Base-by-base conservation (phyloP, 2,888 invertebrate species). In the Pandemis corylana region DNA sequence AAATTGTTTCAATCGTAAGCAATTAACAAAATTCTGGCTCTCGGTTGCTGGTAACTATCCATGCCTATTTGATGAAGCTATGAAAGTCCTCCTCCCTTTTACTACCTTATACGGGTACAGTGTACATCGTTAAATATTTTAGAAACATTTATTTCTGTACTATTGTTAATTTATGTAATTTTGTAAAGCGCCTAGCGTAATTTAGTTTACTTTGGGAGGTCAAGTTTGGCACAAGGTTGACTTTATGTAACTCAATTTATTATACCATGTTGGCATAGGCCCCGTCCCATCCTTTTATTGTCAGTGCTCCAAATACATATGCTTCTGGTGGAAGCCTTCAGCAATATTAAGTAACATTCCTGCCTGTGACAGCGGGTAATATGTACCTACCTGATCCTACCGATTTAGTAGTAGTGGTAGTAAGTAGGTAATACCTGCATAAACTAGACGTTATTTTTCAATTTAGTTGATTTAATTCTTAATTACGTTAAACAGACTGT, bases 201-300 rank as follows among this genome's bases (percentile, higher is more conserved):
- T 46, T 44, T 46, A 64, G 12, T 64, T 64, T 46, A 46, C 20
- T 64, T 15, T 44, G 42, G 9, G 20, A 12, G 20, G 64, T 64
- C 46, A 46, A 44, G 20, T 20, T 64, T 64, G 46, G 64, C 20
- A 44, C 44, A 64, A 64, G 64, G 46, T 64, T 20, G 20, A 44
- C 56, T 56, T 56, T 56, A 64, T 64, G 44, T 44, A 42, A 64
- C 44, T 64, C 12, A 42, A 44, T 64, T 64, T 44, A 15, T 44
- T 63, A 42, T 63, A 63, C 42, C 44, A 44, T 64, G 44, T 64
- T 64, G 20, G 64, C 46, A 64, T 64, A 64, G 46, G 64, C 12
- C 20, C 12, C 46, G 46, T 46, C 46, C 46, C 44, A 44, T 64
- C 46, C 46, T 20, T 59, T 59, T 28, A 59, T 59, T 59, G 59